phyloP scores from a whole-genome alignment of 2,113 vertebrate species.

The Phodopus roborovskii region DNA sequence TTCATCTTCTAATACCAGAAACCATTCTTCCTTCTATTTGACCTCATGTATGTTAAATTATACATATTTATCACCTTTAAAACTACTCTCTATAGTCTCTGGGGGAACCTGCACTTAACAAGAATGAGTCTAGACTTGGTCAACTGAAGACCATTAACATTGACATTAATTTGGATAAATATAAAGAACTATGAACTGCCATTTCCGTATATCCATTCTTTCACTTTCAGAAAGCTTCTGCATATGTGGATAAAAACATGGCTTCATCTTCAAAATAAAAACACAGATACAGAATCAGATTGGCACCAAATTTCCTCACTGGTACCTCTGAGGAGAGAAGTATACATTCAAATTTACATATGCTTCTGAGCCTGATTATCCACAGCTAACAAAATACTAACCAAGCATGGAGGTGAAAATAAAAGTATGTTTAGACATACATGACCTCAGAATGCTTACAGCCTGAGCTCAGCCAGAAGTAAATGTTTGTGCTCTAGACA shows the following conservation, averaged over 20 bases:
- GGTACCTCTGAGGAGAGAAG: conserved; percentile 10
- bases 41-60: conserved; percentile 18
- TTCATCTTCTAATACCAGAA: conserved; percentile 31
- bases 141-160: background rate
- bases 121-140: background rate
- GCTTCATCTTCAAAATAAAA: background rate
- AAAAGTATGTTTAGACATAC: background rate
- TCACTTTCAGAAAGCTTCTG: background rate
- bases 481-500: background rate
- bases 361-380: background rate
- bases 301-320: background rate
- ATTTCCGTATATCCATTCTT: background rate
- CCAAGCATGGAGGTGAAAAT: background rate
- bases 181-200: background rate
- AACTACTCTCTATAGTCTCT: background rate
- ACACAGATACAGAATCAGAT: background rate
- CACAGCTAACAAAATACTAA: background rate
- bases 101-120: background rate
- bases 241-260: background rate
- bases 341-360: background rate
- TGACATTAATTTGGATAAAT: background rate
- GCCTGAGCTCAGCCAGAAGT: background rate
- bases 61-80: background rate
- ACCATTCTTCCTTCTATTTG: conserved; percentile 13
- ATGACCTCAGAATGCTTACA: background rate